Conservation (phyloP, 2,797 vertebrate genomes). For the Miopithecus talapoin region DNA sequence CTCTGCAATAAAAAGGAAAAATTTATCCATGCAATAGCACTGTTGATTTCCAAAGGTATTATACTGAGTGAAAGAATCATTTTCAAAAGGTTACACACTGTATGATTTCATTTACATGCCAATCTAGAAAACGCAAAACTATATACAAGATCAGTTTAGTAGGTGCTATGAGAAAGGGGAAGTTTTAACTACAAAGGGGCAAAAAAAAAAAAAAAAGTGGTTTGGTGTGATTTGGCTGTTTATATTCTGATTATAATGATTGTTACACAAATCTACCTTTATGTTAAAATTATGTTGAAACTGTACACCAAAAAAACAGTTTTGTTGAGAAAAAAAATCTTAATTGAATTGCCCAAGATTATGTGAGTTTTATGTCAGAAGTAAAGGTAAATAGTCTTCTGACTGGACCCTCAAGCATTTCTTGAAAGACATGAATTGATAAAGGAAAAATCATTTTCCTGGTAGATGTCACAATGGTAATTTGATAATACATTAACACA, state of each 20-base stretch:
- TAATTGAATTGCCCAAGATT: not conserved
- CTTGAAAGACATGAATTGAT: not conserved
- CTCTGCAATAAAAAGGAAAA: not conserved
- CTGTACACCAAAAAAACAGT: not conserved
- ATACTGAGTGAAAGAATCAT: not conserved
- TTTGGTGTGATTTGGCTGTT: not conserved
- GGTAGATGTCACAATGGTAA: not conserved
- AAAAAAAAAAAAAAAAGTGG: not conserved
- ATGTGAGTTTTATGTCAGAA: not conserved
- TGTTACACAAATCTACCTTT: not conserved
- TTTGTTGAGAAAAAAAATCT: not conserved
- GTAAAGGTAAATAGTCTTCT: not conserved
- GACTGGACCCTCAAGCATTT: not conserved
- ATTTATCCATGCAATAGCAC: not conserved
- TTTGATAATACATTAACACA: not conserved
- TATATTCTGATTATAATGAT: not conserved
- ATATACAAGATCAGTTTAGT: not conserved
- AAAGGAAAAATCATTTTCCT: not conserved
- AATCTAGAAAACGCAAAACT: not conserved
- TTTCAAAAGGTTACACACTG: not conserved
- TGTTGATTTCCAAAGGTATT: not conserved
- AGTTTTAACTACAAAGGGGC: not conserved
- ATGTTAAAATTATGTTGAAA: not conserved
- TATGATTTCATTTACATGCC: not conserved
- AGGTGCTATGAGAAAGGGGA: not conserved